Base-by-base conservation (phyloP, 2,888 invertebrate genomes). In the Cosmia pyralina region DNA sequence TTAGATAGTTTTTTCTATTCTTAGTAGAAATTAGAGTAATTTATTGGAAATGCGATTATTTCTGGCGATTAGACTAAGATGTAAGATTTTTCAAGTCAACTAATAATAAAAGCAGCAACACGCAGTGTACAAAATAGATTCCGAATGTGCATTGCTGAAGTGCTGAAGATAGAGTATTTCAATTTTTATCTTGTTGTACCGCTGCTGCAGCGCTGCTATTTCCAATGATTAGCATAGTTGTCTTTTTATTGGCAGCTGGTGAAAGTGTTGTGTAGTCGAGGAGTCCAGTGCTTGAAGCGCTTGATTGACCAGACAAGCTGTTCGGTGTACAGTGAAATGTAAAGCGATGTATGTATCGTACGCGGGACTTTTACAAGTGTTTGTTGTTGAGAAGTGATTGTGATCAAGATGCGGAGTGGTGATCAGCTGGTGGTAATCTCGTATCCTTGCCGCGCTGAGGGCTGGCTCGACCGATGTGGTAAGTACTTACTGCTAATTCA, bases 381-480 rank as follows among this genome's bases (percentile, higher is more conserved):
- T 87, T 89, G 82, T 84, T 87, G 73, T 84, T 85, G 71, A 83
- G 58, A 87, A 88, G 90, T 91, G 89, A 85, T 86, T 87, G 87
- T 89, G 90, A 79, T 75, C 87, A 93, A 92, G 83, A 95, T 95
- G 95, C 94, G 90, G 89, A 90, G 87, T 84, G 88, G 90, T 81
- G 91, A 93, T 84, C 87, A 82, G 79, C 80, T 87, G 83, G 84
- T 94, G 79, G 92, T 92, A 84, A 96, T 96, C 78, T 88, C 92
- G 67, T 96, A 93, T 80, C 96, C 96, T 41, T 96, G 96, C 87
- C 93, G 95, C 60, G 96, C 93, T 28, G 96, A 96, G 86, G 96
- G 96, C 59, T 96, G 96, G 96, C 90, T 96, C 38, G 93, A 96
- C 77, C 91, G 94, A 94, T 96, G 95, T 84, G 96, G 96, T 96